Conservation (phyloP, 2,888 invertebrate genomes). For the Epirrhoe tristata region DNA sequence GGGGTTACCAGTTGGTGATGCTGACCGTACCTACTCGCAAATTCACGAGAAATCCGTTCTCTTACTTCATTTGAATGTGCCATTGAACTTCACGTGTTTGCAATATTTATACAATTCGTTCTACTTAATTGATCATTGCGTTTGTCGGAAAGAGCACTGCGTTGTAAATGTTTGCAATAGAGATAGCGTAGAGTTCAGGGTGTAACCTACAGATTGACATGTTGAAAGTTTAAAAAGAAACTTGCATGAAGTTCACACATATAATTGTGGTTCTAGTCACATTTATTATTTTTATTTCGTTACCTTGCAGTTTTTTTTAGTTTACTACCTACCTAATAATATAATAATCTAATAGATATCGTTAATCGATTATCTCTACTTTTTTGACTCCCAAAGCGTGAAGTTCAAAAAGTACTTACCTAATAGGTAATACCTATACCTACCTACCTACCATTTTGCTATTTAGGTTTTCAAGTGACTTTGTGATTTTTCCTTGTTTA, state of each 20-base stretch:
- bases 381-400: too few relatives aligned
- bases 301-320: neutral
- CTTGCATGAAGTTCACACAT: slow-evolving; percentile 9
- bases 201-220: slow-evolving; percentile 11
- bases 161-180: slow-evolving; percentile 8
- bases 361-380: too few relatives aligned
- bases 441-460: too few relatives aligned
- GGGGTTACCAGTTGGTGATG: too few relatives aligned
- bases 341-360: too few relatives aligned
- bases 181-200: neutral
- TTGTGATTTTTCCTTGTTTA: too few relatives aligned
- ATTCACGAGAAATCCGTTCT: slow-evolving; percentile 38
- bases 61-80: slow-evolving; percentile 35
- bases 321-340: too few relatives aligned
- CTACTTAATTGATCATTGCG: slow-evolving; percentile 4
- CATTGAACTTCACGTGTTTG: slow-evolving; percentile 41
- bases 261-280: neutral
- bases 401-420: too few relatives aligned
- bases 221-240: slow-evolving; percentile 11
- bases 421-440: too few relatives aligned
- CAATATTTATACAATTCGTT: slow-evolving; percentile 20
- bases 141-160: slow-evolving; percentile 7
- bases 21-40: slow-evolving; percentile 12
- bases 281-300: neutral
- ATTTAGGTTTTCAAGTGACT: too few relatives aligned